These are phyloP conservation scores for Percopsis transmontana DNA, from an alignment of 2,113 vertebrate genomes.

Conservation along the genomic window DNA sequence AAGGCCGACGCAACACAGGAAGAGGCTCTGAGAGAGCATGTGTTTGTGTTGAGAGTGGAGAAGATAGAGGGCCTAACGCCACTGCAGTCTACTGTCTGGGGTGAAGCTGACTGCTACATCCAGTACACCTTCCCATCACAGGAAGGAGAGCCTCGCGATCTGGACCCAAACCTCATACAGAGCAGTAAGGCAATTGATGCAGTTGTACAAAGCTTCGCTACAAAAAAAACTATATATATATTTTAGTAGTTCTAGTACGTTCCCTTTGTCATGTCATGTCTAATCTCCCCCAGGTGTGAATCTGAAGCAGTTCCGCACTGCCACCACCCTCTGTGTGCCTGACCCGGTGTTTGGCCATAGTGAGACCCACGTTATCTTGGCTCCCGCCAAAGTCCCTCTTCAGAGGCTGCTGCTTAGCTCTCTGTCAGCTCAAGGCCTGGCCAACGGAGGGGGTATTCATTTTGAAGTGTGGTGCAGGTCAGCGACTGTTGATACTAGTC, in stretches of 20 bases:
- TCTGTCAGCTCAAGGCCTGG: slow-evolving; percentile 74
- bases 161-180: slow-evolving; percentile 64
- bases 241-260: too few relatives aligned
- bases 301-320: slow-evolving; percentile 84
- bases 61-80: slow-evolving; percentile 84
- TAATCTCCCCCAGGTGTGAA: slow-evolving; percentile 73
- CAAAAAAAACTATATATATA: too few relatives aligned
- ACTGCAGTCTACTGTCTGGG: slow-evolving; percentile 94
- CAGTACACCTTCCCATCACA: slow-evolving; percentile 91
- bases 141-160: slow-evolving; percentile 49
- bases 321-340: slow-evolving; percentile 88
- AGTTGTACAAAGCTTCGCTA: neutral
- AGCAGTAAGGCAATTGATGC: slow-evolving; percentile 72
- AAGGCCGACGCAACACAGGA: slow-evolving; percentile 59
- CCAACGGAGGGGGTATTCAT: slow-evolving; percentile 83
- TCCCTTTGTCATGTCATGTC: too few relatives aligned
- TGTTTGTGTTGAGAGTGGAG: slow-evolving; percentile 87
- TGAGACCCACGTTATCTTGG: slow-evolving; percentile 84
- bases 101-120: slow-evolving; percentile 94
- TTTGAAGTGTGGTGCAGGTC: slow-evolving; percentile 99
- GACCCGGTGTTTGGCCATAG: slow-evolving; percentile 87
- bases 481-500: slow-evolving; percentile 3
- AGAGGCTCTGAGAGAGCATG: slow-evolving; percentile 80
- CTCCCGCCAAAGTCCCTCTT: slow-evolving; percentile 85
- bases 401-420: slow-evolving; percentile 87